Evolutionary conservation across 2,888 invertebrate species (phyloP).

Genomic region (Tipula lateralis): DNA sequence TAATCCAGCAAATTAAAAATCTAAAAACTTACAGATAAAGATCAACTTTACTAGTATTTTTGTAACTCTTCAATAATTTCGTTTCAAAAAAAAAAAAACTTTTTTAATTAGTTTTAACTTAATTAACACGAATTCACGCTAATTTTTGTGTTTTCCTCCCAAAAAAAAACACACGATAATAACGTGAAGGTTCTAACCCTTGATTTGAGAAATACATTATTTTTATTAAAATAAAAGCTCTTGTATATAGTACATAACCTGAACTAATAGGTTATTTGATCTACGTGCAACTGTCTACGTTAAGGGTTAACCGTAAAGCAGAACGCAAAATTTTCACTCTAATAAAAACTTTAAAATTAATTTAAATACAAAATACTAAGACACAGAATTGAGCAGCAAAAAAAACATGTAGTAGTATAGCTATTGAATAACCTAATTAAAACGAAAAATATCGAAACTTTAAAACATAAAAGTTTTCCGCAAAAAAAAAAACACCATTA

Average conservation of each 20-base stretch:
- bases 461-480: background rate
- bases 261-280: too few species aligned
- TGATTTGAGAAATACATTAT: background rate
- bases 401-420: background rate
- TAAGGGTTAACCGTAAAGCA: background rate
- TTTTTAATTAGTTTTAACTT: constrained; percentile 11
- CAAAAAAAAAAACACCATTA: background rate
- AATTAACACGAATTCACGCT: background rate
- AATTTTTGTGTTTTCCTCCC: background rate
- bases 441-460: background rate
- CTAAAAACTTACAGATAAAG: background rate
- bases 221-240: too few species aligned
- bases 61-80: background rate
- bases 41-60: background rate
- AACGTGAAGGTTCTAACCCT: background rate
- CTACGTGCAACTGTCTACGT: too few species aligned
- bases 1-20: background rate
- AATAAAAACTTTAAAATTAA: background rate
- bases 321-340: background rate
- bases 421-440: background rate
- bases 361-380: background rate
- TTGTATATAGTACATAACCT: too few species aligned
- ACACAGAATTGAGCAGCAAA: background rate
- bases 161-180: background rate
- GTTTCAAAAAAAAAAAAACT: background rate